Percentiles rank a stretch among this genome's conserved stretches.
These are phyloP conservation scores for Noctuana brunneofusca DNA, from an alignment of 2,888 invertebrate genomes.

Conservation along the genomic window DNA sequence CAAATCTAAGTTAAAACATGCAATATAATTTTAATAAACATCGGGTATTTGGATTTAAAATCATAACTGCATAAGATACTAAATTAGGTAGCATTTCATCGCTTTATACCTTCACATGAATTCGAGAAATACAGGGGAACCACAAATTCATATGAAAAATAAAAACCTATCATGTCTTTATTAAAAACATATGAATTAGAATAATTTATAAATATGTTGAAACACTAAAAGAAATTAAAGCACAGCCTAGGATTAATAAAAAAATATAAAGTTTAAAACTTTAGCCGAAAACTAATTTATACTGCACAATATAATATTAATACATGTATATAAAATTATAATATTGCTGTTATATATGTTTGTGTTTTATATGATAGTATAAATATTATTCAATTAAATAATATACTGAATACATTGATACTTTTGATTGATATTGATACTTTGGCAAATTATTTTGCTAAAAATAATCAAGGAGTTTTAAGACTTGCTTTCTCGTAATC, in stretches of 20 bases:
- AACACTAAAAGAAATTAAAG: constrained; percentile 1
- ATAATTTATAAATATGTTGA: not conserved
- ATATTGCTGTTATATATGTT: too few species aligned
- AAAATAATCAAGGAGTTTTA: too few species aligned
- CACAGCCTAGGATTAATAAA: constrained; percentile 8
- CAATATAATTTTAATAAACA: not conserved
- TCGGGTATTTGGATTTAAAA: too few species aligned
- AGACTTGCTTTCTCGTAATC: too few species aligned
- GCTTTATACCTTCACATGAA: not conserved
- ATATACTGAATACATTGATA: too few species aligned
- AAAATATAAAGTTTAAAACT: not conserved
- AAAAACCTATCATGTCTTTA: not conserved
- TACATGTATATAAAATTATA: too few species aligned
- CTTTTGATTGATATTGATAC: too few species aligned
- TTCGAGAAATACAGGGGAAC: not conserved
- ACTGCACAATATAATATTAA: too few species aligned
- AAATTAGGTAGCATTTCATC: not conserved
- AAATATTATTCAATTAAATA: too few species aligned
- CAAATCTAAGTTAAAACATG: not conserved
- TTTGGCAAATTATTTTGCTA: too few species aligned
- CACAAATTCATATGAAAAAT: not conserved
- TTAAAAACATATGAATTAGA: not conserved
- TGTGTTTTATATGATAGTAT: too few species aligned
- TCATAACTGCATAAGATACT: not conserved
- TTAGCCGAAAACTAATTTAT: not conserved